Evolutionary conservation across 2,113 vertebrate species (phyloP), one percentile per base, ranked within the genome.

Genomic region (Gnathonemus longibarbis): DNA sequence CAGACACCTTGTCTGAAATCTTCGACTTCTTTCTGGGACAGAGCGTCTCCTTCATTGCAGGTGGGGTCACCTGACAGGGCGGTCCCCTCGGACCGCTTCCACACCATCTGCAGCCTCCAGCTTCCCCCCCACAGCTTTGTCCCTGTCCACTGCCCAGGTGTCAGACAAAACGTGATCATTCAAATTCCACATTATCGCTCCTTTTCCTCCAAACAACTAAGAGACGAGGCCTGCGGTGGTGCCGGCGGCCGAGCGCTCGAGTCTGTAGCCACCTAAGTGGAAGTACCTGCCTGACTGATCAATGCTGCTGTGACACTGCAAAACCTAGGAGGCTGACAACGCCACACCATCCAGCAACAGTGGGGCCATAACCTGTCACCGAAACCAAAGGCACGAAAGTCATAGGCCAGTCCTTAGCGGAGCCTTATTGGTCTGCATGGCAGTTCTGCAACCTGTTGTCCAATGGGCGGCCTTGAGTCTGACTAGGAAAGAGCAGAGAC

Each of bases 61-160:
- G 92, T 90, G 74, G 88, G 92, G 90, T 93, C 92, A 94, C 88
- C 90, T 92, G 91, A 91, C 89, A 86, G 62, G 48, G 88, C 86
- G 35, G 15, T 88, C 52, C 89, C 89, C 88, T 83, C 77, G 90
- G 85, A 17, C 88, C 66, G 53, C 86, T 35, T 11, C 77, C 88
- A 53, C n/a, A 45, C 1, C 21, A 90, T 46, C 86, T 87, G 56
- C 89, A 84, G 88, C 91, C 86, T 86, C 58, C 90, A 77, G 88
- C 90, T 90, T 1, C 58, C 42, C 89, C 88, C 93, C 92, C 94
- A 93, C 93, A 0, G 90, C 45, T 53, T 90, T 91, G 90, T 70
- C 89, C 92, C 90, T 92, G 93, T 94, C 92, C 48, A 89, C 89
- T 89, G 91, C 93, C 92, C 93, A 94, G 93, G 94, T 95, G 94